Percentiles rank a stretch among this genome's conserved stretches.
phyloP scores from a whole-genome alignment of 2,888 invertebrate genomes.

The Hedychridium roseum region DNA sequence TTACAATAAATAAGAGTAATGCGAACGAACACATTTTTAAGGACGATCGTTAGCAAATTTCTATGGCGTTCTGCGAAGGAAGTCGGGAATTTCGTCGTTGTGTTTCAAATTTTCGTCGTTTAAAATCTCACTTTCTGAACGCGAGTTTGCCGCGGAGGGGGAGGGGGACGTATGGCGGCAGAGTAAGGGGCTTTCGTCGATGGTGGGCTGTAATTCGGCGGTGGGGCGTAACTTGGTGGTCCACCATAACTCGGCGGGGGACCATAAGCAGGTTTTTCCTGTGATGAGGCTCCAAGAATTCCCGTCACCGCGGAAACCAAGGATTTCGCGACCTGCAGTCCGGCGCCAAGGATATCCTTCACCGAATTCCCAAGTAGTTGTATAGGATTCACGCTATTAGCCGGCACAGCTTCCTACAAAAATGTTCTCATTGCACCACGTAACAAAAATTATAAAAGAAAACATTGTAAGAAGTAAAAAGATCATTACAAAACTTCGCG shows the following conservation, averaged over 20 bases:
- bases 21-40: too few species aligned
- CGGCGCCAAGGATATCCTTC: conserved; percentile 52
- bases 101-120: too few species aligned
- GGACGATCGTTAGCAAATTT: too few species aligned
- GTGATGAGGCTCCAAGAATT: conserved; percentile 49
- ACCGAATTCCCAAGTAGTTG: conserved; percentile 43
- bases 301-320: conserved; percentile 47
- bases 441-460: neutral
- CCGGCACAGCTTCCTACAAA: conserved; percentile 37
- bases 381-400: conserved; percentile 44
- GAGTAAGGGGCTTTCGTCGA: conserved; percentile 13
- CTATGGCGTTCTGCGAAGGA: too few species aligned
- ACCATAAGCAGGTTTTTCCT: neutral
- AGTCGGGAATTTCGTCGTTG: too few species aligned
- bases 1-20: too few species aligned
- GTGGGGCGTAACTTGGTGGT: conserved; percentile 14
- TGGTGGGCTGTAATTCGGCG: conserved; percentile 42
- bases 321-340: conserved; percentile 46
- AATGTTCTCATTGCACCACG: conserved; percentile 1
- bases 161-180: too few species aligned
- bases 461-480: neutral
- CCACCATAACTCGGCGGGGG: neutral
- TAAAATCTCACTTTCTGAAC: neutral
- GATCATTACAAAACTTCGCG: neutral
- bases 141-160: neutral